These are phyloP conservation scores for Drosophila quinaria DNA, from an alignment of 2,888 invertebrate species.

Conservation along the genomic window DNA sequence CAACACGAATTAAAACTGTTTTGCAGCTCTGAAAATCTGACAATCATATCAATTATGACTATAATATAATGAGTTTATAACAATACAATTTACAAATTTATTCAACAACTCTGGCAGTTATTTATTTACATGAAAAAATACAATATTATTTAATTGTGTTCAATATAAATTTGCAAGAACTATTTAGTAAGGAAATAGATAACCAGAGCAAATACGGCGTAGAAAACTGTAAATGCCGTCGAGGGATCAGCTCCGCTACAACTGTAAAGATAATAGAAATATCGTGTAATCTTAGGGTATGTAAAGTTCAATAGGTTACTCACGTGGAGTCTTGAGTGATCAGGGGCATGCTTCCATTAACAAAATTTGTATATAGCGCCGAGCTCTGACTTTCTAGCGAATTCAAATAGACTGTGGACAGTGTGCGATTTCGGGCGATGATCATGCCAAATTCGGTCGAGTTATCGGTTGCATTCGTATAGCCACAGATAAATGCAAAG, in stretches of 20 bases:
- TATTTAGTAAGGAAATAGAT: constrained; percentile 41
- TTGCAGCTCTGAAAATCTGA: background rate
- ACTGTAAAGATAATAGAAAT: constrained; percentile 3
- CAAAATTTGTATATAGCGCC: constrained; percentile 47
- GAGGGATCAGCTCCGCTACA: constrained; percentile 47
- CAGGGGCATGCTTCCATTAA: constrained; percentile 62
- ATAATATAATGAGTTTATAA: no score
- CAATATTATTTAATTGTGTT: background rate
- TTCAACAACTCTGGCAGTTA: constrained; percentile 4
- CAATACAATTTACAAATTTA: background rate
- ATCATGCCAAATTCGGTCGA: constrained; percentile 63
- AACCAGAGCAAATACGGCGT: constrained; percentile 35
- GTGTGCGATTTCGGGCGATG: constrained; percentile 58
- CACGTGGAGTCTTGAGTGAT: constrained; percentile 69
- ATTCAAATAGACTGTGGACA: constrained; percentile 41
- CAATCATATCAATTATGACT: no score
- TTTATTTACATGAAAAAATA: background rate
- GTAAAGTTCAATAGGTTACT: constrained; percentile 23
- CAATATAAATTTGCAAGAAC: background rate
- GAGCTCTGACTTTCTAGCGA: constrained; percentile 44
- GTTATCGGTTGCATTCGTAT: constrained; percentile 64
- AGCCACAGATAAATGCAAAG: constrained; percentile 76
- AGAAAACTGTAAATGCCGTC: constrained; percentile 27
- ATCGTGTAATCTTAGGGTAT: background rate
- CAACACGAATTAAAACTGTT: background rate